Evolutionary conservation across 2,113 vertebrate genomes (phyloP), one percentile per base, ranked within the genome.

Genomic region (Coturnix japonica): DNA sequence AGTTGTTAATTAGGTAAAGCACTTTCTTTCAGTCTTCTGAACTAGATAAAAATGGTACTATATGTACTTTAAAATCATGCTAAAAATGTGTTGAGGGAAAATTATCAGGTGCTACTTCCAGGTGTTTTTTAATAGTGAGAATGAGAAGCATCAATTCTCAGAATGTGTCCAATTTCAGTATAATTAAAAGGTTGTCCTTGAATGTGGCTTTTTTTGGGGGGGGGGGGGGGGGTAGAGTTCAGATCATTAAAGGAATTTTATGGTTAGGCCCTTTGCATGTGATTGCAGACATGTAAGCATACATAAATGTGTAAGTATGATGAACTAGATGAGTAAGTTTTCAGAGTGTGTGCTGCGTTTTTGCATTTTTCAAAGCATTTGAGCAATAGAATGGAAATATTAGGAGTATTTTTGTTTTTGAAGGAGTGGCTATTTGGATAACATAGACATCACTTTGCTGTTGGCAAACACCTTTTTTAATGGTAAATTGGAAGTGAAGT

Each of bases 401-500:
- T n/a, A 15, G 46, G 8, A 73, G 26, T 79, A 11, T 54, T 77
- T 77, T 56, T 22, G 49, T 14, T 49, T 7, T 67, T 83, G 47
- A 20, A 74, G n/a, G 35, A 86, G 18, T 20, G 73, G 11, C 74
- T 76, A 13, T 84, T 85, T 28, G 44, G 14, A 3, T 72, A 59
- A 33, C 3, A 11, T 20, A 66, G 80, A 35, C 21, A 78, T 85
- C 33, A 49, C 57, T 22, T 65, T 76, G 33, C 18, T 85, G 91
- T 76, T 71, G 30, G 53, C 30, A 64, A 84, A 43, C 28, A 53
- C 23, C 37, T 59, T 93, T 1, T 77, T 85, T 69, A 14, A 15
- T 93, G 67, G 11, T 64, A 46, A 47, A 61, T 69, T 67, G 61
- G 28, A 67, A 93, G 43, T 81, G 67, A 51, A 91, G 67, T 22